Percentiles rank a stretch among this genome's conserved stretches.
phyloP scores from a whole-genome alignment of 2,888 invertebrate species.

The Colletes collaris region DNA sequence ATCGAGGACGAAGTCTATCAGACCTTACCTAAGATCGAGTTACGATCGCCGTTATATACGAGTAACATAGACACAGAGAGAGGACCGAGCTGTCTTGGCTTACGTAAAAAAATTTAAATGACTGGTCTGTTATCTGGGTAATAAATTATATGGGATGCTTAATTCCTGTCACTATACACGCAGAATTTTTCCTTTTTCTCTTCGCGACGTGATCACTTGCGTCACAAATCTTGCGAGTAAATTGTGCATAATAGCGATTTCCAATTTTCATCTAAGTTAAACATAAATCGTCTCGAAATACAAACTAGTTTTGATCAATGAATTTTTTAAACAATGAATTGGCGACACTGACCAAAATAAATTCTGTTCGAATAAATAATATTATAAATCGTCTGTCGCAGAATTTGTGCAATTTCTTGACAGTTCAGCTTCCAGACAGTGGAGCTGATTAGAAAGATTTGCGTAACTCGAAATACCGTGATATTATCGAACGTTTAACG shows the following conservation, averaged over 20 bases:
- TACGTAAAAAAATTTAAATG: conserved; percentile 38
- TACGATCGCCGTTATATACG: conserved; percentile 1
- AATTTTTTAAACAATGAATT: not conserved
- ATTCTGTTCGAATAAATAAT: too few species aligned
- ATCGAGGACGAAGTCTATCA: not conserved
- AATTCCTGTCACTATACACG: not conserved
- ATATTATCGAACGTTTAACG: conserved; percentile 45
- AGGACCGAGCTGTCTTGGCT: conserved; percentile 14
- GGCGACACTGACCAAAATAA: too few species aligned
- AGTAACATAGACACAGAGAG: not conserved
- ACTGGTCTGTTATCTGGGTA: conserved; percentile 31
- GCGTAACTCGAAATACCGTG: conserved; percentile 46
- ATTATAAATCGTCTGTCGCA: too few species aligned
- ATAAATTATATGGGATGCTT: conserved; percentile 29
- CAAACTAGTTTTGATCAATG: not conserved
- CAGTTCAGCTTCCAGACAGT: too few species aligned
- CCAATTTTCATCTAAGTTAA: too few species aligned
- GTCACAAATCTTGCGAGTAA: too few species aligned
- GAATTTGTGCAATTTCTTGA: too few species aligned
- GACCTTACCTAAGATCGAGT: conserved; percentile 18
- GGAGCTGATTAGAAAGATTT: conserved; percentile 35
- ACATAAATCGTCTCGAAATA: conserved; percentile 4
- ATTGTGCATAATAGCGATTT: too few species aligned
- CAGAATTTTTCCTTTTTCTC: not conserved
- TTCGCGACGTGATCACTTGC: too few species aligned